Conservation (phyloP, 2,888 invertebrate species). For the Ernsta delagoae region DNA sequence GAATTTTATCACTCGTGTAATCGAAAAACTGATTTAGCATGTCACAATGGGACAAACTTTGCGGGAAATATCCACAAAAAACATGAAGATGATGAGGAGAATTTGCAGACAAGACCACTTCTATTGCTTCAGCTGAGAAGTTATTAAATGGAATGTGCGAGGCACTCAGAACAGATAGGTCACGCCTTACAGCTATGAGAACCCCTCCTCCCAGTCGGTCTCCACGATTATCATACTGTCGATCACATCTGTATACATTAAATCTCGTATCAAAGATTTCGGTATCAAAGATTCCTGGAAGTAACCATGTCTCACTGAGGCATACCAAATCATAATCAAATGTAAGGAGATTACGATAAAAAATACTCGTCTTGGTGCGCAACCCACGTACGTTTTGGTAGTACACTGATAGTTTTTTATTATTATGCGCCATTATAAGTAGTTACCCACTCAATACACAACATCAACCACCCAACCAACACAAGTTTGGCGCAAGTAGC, state of each 20-base stretch:
- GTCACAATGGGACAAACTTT: neutral
- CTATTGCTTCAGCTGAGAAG: slow-evolving; percentile 2
- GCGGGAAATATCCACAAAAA: slow-evolving; percentile 17
- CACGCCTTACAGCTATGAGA: too few relatives aligned
- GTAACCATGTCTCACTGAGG: slow-evolving; percentile 16
- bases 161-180: neutral
- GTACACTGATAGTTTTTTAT: neutral
- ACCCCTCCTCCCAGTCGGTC: too few relatives aligned
- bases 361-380: slow-evolving; percentile 15
- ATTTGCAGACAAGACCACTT: neutral
- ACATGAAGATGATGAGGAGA: neutral
- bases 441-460: neutral
- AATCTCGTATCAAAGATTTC: slow-evolving; percentile 10
- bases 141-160: neutral
- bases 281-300: slow-evolving; percentile 1
- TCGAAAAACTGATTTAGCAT: slow-evolving; percentile 9
- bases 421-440: slow-evolving; percentile 2
- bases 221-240: slow-evolving; percentile 2
- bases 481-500: too few relatives aligned
- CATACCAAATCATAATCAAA: slow-evolving; percentile 3
- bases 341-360: neutral
- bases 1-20: neutral
- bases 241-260: slow-evolving; percentile 13
- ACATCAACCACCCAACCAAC: neutral
- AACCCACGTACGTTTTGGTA: slow-evolving; percentile 12